A percentile compares a stretch with the other conserved stretches of the same genome.
These are phyloP conservation scores for Drosophila emarginata DNA, from an alignment of 2,888 invertebrate genomes.

Conservation along the genomic window DNA sequence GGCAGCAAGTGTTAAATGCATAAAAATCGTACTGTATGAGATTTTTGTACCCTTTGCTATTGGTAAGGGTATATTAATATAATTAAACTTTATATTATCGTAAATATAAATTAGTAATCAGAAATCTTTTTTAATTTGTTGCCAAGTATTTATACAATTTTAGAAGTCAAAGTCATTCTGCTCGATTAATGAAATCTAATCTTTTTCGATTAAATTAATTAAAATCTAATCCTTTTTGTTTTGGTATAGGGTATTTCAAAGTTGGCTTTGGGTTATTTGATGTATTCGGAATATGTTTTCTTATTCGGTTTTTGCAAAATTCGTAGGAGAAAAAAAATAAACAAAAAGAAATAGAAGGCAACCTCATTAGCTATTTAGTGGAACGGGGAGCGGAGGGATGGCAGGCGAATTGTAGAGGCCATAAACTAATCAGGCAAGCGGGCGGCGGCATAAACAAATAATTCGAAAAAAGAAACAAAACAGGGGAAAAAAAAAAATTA, in stretches of 20 bases:
- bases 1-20: slow-evolving; percentile 48
- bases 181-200: too few species aligned
- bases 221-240: too few species aligned
- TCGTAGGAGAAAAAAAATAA: slow-evolving; percentile 16
- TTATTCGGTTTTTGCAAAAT: slow-evolving; percentile 55
- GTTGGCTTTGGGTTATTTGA: too few species aligned
- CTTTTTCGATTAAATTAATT: too few species aligned
- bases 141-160: too few species aligned
- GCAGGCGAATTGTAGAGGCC: slow-evolving; percentile 37
- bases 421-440: slow-evolving; percentile 67
- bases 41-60: neutral
- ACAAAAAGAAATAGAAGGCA: slow-evolving; percentile 42
- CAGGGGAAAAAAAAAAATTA: neutral
- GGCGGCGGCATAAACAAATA: slow-evolving; percentile 70
- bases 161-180: too few species aligned
- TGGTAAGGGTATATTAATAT: neutral
- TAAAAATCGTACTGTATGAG: slow-evolving; percentile 29
- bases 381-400: slow-evolving; percentile 1
- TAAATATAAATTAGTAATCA: too few species aligned
- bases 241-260: neutral
- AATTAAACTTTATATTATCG: too few species aligned
- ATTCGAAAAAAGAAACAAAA: slow-evolving; percentile 10
- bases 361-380: slow-evolving; percentile 48
- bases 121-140: too few species aligned
- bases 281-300: neutral